A percentile compares a stretch with the other conserved stretches of the same genome.
Evolutionary conservation across 2,797 vertebrate species (phyloP).

Genomic region (Caiman crocodilus): DNA sequence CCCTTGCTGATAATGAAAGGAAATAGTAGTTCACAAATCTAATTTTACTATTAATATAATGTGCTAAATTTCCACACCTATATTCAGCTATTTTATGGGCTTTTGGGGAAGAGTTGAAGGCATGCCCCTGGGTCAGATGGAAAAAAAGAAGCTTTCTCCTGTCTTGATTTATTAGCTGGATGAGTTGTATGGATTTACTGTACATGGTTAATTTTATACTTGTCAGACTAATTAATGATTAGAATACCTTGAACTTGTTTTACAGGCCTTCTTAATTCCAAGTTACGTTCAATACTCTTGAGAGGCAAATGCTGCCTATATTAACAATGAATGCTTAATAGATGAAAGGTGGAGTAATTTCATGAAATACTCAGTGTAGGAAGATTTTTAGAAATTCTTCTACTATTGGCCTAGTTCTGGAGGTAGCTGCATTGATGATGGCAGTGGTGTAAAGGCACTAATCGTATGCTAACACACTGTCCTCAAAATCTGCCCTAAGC

Average conservation of each 20-base stretch:
- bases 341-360: not conserved
- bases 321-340: not conserved
- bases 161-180: not conserved
- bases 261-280: not conserved
- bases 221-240: not conserved
- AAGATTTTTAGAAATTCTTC: not conserved
- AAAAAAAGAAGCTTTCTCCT: not conserved
- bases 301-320: not conserved
- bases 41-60: not conserved
- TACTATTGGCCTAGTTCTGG: conserved; percentile 36
- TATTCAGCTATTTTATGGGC: not conserved
- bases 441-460: conserved; percentile 33
- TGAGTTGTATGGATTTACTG: not conserved
- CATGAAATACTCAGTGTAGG: not conserved
- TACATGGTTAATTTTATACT: not conserved
- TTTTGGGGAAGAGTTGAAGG: accelerated
- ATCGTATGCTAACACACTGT: conserved; percentile 12
- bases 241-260: not conserved
- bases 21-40: conserved; percentile 32
- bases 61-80: not conserved
- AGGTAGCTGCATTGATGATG: not conserved
- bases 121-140: not conserved
- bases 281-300: conserved; percentile 4
- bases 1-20: not conserved
- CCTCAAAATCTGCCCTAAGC: conserved; percentile 13